Base-by-base conservation (phyloP, 2,888 invertebrate genomes). In the Augochlorella aurata region DNA sequence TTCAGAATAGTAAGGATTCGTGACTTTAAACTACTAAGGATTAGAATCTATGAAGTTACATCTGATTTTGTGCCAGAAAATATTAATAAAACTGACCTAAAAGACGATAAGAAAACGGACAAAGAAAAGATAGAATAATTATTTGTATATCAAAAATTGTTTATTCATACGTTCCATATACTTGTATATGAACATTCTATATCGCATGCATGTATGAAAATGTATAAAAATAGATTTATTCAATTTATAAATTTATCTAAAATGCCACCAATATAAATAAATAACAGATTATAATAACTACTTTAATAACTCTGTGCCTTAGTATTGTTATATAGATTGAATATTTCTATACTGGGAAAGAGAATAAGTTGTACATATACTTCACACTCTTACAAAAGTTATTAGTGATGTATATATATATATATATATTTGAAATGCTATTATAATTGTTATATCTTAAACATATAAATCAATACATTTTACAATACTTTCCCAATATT, bases 1-100 rank as follows among this genome's bases (percentile, higher is more conserved):
- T 58, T 89, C 1, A 89, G 90, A 12, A 52, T 90, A 18, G 24
- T 88, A 38, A 76, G 38, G 10, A 38, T 85, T 16, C 82, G 66
- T 21, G 90, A 92, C 66, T 92, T 92, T 47, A 80, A 73, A 45
- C 63, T 92, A 18, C 69, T 90, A 21, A 90, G 78, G 80, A 84
- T 91, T 8, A 86, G 38, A 52, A 82, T 91, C 50, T 90, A 89
- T 63, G 79, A 86, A 72, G n/a, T 81, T 85, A 2, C 65, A n/a
- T 12, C 29, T 61, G 0, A 50, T 29, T 14, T 61, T 49, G n/a
- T 21, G 45, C 61, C 49, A 74, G 14, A 69, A 18, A 54, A 50
- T 8, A n/a, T 2, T 12, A 3, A 70, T 14, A 21, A 44, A 18
- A 16, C 9, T 0, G 24, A 9, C 16, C 0, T 1, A 49, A 44